Base-by-base conservation (phyloP, 1,140 invertebrate species). In the Scaptomyza pallida region DNA sequence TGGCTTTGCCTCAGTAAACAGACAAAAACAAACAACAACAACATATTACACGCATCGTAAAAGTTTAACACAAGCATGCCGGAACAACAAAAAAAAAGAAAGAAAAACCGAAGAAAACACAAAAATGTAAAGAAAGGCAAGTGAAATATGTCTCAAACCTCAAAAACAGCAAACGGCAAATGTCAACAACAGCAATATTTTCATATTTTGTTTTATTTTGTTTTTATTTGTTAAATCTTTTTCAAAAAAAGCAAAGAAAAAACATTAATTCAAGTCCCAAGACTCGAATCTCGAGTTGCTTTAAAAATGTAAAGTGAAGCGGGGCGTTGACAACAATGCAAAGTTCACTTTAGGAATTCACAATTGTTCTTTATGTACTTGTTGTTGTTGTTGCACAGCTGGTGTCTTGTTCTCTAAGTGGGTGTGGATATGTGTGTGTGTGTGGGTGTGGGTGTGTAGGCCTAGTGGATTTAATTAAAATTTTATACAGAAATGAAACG, bases 381-480 rank as follows among this genome's bases (percentile, higher is more conserved):
- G 16, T 48, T 81, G 69, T 68, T 74, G 63, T 72, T 76, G 21
- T 52, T 40, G 61, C 80, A 63, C 79, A 83, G 80, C 80, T 83
- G 70, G 43, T 73, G 52, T 57, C 63, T 55, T 56, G 40, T 55
- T 19, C 50, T 35, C 16, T 15, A 8, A 23, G 26, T 41, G 23
- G 26, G 33, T 10, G 33, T 41, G 37, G 41, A 19, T 59, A 4
- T 45, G 30, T 15, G 21, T 61, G 30, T 26, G 15, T 41, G 19
- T 40, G 41, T 64, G 52, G 9, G 44, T 33, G 35, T 48, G 33
- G 16, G 9, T 41, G 52, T 61, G 48, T 67, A 75, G 73, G 77
- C 81, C 81, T 85, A 74, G 48, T 75, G 77, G 69, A 80, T 81
- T 86, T 86, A 86, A 86, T 86, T 86, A 88, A 86, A 86, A 81